Percentiles rank a stretch among this genome's conserved stretches.
These are phyloP conservation scores for Brachionus manjavacas DNA, from an alignment of 1,140 invertebrate species.

Conservation along the genomic window DNA sequence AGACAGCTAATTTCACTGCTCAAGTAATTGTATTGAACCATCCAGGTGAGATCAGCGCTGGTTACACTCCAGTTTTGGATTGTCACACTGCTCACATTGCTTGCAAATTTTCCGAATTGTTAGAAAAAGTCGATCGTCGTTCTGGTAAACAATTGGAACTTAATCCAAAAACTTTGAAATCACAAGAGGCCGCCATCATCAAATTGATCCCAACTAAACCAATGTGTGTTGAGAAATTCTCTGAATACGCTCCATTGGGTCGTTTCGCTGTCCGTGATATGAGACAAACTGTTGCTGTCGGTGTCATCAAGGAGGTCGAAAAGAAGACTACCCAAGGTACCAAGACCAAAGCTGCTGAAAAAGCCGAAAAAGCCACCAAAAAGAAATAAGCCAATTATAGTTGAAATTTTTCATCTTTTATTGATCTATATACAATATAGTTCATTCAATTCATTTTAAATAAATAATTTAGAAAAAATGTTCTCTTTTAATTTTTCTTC, in stretches of 20 bases:
- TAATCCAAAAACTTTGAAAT: too few relatives aligned
- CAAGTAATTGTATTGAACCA: too few relatives aligned
- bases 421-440: background rate
- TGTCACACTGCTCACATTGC: too few relatives aligned
- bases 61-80: too few relatives aligned
- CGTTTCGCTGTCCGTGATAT: slow-evolving; percentile 98
- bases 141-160: too few relatives aligned
- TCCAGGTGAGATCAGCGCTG: too few relatives aligned
- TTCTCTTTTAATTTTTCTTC: background rate
- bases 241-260: slow-evolving; percentile 65
- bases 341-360: slow-evolving; percentile 94
- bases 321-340: slow-evolving; percentile 72
- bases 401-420: background rate
- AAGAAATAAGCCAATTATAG: slow-evolving; percentile 45
- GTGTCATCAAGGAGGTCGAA: slow-evolving; percentile 54
- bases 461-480: background rate
- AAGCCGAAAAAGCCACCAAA: slow-evolving; percentile 62
- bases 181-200: too few relatives aligned
- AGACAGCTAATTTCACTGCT: too few relatives aligned
- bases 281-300: slow-evolving; percentile 97
- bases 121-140: too few relatives aligned
- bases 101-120: too few relatives aligned
- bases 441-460: background rate
- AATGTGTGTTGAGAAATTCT: too few relatives aligned
- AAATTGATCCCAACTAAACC: too few relatives aligned